Evolutionary conservation across 2,797 vertebrate genomes (phyloP), one percentile per base, ranked within the genome.

Genomic region (Myiotriccus ornatus): DNA sequence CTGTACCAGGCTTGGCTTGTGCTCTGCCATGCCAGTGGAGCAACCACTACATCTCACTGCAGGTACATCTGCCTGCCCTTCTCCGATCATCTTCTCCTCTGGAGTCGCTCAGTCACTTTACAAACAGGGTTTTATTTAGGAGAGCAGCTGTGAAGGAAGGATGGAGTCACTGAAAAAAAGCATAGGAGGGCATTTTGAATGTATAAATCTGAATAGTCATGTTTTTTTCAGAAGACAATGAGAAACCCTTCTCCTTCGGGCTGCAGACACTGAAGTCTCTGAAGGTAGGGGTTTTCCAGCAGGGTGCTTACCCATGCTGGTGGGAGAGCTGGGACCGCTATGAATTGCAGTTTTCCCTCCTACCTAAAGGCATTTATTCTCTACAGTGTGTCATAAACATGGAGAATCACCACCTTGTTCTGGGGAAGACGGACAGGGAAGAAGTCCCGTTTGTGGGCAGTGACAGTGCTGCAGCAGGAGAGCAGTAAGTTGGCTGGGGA

Each of bases 351-450:
- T 88, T 82, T 84, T 20, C 34, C 41, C 34, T 86, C 43, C 94
- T 67, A 87, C 30, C 34, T 84, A 21, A 78, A 34, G 32, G 14
- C 14, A 32, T 89, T 95, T 96, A 13, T 92, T 91, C 87, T 97
- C 96, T 70, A 9, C 95, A 99, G 99, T 98, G 98, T 81, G 97
- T 99, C 53, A 98, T 99, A 95, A 98, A 99, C 90, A 98, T 98
- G 94, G 98, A 99, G 89, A 98, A 98, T 91, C 98, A 98, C 79
- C 98, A 98, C 62, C 95, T 99, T 16, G 74, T 98, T 76, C 96
- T 99, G 94, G 98, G 99, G 65, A 98, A 98, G 92, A 94, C 27
- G 9, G 97, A 98, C 23, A 98, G 97, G 90, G 98, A 98, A 91
- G 98, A 98, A 93, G 97, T 99, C 74, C 98, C 98, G 0, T 98